Evolutionary conservation across 2,888 invertebrate species (phyloP).

Genomic region (Acanthosepion esculentum): DNA sequence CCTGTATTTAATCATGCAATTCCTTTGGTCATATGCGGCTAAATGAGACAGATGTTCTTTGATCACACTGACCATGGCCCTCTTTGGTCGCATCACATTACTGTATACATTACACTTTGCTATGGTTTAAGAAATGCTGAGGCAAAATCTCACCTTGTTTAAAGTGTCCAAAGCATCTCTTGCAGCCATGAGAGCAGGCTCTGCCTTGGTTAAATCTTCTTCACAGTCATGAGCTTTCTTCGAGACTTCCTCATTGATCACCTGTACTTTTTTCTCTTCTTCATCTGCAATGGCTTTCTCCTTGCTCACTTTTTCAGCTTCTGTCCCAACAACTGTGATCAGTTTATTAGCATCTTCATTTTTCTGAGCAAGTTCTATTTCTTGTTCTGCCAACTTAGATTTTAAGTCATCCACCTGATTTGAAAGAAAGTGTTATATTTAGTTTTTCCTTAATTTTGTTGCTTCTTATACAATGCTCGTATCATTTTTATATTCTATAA

Average conservation of each 20-base stretch:
- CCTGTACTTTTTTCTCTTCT: constrained; percentile 93
- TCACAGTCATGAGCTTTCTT: constrained; percentile 92
- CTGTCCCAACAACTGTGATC: constrained; percentile 92
- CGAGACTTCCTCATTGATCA: constrained; percentile 92
- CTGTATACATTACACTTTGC: too few species aligned
- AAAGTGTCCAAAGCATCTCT: constrained; percentile 95
- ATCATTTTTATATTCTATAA: too few species aligned
- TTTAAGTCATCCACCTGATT: constrained; percentile 94
- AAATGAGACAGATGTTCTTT: too few species aligned
- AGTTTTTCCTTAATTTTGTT: too few species aligned
- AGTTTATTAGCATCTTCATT: constrained; percentile 96
- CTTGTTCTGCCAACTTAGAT: constrained; percentile 92
- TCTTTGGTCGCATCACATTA: too few species aligned
- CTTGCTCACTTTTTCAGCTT: constrained; percentile 93
- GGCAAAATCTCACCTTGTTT: constrained; percentile 81
- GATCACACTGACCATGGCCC: too few species aligned
- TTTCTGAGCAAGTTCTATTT: constrained; percentile 92
- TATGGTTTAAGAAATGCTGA: too few species aligned
- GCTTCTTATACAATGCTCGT: too few species aligned
- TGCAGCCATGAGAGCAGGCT: constrained; percentile 93
- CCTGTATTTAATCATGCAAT: too few species aligned
- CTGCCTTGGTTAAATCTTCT: constrained; percentile 94
- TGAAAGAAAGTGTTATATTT: not conserved
- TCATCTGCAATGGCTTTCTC: constrained; percentile 91
- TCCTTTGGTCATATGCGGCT: too few species aligned